Evolutionary conservation across 2,888 invertebrate species (phyloP), one percentile per base, ranked within the genome.

Genomic region (Uropetala carovei): DNA sequence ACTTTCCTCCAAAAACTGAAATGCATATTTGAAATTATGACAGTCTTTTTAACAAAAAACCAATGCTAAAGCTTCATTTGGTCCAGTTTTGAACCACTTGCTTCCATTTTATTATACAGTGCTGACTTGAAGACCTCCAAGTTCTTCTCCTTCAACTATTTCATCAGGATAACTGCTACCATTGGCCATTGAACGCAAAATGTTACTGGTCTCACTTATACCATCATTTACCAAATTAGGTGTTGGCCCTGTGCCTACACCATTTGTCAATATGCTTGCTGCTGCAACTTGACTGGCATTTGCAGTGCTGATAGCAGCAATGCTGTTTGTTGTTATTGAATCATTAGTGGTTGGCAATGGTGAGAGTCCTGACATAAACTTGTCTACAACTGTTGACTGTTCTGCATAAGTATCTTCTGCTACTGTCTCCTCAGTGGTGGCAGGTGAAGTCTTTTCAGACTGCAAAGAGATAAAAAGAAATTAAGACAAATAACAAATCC

Each of bases 221-320:
- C 89, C 64, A 43, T 89, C 89, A 43, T 64, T 60, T 56, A 64
- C n/a, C 13, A 60, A n/a, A 27, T 27, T 75, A 75, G 22, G 22
- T 75, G 75, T 27, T 64, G 60, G 89, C 30, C 18, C 60, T n/a
- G 89, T 43, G 14, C 89, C 89, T 0, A 89, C 43, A 43, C 89
- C 89, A 89, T 89, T 89, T 27, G 89, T 89, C n/a, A 89, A 64
- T 9, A 89, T 89, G 68, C 89, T 89, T 18, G 89, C 89, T 10
- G 89, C 89, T 43, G 89, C 89, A 64, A 89, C 89, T 43, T 89
- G 89, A 89, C 89, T 89, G 43, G 89, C 89, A 68, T 89, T 89
- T 64, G 89, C 68, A 13, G 89, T 56, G 43, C 89, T 89, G 18
- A 89, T 13, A 9, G 89, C 89, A 56, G 89, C 89, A 60, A 89